Percentiles rank a stretch among this genome's conserved stretches.
Conservation (phyloP, 2,888 invertebrate species). For the Drosophila testacea region DNA sequence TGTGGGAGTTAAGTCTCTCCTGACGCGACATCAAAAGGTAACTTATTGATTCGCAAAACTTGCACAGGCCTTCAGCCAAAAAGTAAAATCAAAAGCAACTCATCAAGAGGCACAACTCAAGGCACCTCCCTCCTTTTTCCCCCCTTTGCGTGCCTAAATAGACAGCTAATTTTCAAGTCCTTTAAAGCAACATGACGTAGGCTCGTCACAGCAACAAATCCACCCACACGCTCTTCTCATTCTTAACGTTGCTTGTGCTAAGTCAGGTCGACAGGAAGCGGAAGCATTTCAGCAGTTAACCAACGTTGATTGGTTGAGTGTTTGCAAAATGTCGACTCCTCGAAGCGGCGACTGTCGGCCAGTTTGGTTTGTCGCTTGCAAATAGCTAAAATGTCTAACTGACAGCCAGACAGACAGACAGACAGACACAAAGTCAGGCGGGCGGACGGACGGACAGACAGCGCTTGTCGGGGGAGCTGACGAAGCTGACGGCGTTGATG, state of each 20-base stretch:
- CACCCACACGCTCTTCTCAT: neutral
- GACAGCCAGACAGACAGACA: constrained; percentile 29
- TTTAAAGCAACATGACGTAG: constrained; percentile 73
- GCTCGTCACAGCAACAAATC: constrained; percentile 37
- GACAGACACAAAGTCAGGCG: too few relatives aligned
- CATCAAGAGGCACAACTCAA: constrained; percentile 42
- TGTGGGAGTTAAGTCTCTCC: constrained; percentile 24
- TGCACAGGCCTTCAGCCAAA: constrained; percentile 49
- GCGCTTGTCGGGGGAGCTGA: constrained; percentile 41
- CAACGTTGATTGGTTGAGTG: constrained; percentile 79
- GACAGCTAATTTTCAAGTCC: constrained; percentile 78
- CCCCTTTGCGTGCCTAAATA: constrained; percentile 73
- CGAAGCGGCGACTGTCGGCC: constrained; percentile 18
- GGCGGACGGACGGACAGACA: constrained; percentile 28
- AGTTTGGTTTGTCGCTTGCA: constrained; percentile 18
- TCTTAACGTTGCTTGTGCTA: constrained; percentile 24
- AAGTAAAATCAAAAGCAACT: constrained; percentile 49
- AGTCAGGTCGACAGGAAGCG: constrained; percentile 69
- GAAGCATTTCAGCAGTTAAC: constrained; percentile 79
- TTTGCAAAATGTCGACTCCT: constrained; percentile 62
- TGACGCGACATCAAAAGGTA: constrained; percentile 53
- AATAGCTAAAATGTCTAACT: constrained; percentile 14
- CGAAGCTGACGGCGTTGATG: constrained; percentile 67
- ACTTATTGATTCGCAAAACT: constrained; percentile 75
- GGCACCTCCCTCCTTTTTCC: neutral